Evolutionary conservation across 2,888 invertebrate genomes (phyloP).

Genomic region (Creontiades dilutus): DNA sequence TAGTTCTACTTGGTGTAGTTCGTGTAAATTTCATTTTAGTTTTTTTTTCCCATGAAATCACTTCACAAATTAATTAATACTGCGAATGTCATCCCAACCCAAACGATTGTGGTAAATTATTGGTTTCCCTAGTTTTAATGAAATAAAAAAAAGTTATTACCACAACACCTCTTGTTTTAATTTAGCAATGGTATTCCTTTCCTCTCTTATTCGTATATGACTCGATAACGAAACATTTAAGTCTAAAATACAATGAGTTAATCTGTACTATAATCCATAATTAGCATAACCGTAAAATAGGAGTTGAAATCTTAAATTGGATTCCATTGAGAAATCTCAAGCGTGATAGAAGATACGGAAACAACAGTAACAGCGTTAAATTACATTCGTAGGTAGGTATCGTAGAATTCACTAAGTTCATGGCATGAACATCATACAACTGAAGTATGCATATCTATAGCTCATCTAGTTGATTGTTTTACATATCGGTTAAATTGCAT

Average conservation of each 20-base stretch:
- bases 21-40: no score
- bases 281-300: background rate
- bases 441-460: no score
- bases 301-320: background rate
- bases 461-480: no score
- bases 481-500: no score
- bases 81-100: no score
- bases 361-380: background rate
- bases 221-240: background rate
- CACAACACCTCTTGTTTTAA: constrained; percentile 34
- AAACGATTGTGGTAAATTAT: background rate
- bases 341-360: background rate
- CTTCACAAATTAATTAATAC: no score
- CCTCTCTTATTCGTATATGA: constrained; percentile 5
- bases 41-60: no score
- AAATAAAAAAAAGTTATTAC: constrained; percentile 10
- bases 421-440: no score
- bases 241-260: background rate
- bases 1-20: no score
- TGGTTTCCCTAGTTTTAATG: background rate
- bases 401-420: no score
- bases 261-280: constrained; percentile 8
- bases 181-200: constrained; percentile 11
- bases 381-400: background rate
- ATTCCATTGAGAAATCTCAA: background rate